Conservation (phyloP, 2,888 invertebrate species). For the Campoplex nolae region DNA sequence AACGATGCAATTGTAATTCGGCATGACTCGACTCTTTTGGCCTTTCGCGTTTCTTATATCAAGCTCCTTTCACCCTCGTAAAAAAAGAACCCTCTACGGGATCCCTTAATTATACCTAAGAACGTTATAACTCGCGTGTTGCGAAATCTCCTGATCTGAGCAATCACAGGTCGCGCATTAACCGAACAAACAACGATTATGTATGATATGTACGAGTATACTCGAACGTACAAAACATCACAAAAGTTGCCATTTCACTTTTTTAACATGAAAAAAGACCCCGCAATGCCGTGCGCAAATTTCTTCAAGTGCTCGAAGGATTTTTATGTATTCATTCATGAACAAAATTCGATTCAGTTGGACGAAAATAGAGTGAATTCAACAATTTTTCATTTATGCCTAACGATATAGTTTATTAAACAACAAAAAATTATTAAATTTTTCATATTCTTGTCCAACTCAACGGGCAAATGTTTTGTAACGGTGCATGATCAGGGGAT, state of each 20-base stretch:
- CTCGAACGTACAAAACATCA: neutral
- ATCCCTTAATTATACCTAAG: constrained; percentile 21
- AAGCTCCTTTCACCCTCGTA: neutral
- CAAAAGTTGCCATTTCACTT: neutral
- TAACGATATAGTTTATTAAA: too few species aligned
- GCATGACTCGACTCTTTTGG: neutral
- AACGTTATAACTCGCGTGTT: neutral
- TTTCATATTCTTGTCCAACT: too few species aligned
- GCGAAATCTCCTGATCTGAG: neutral
- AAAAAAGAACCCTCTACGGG: neutral
- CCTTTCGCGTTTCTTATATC: constrained; percentile 4
- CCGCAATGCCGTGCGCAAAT: neutral
- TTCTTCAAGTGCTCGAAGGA: neutral
- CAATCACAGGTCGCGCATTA: constrained; percentile 32
- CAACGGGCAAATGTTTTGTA: too few species aligned
- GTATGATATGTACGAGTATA: neutral
- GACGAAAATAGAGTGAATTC: too few species aligned
- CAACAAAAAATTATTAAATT: too few species aligned
- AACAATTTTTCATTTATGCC: too few species aligned
- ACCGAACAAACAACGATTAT: constrained; percentile 35
- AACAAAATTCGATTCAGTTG: too few species aligned
- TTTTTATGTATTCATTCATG: too few species aligned
- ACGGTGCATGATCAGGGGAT: neutral
- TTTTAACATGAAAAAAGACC: neutral
- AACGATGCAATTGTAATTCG: neutral